Conservation (phyloP, 2,888 invertebrate species). For the Lysandra bellargus region DNA sequence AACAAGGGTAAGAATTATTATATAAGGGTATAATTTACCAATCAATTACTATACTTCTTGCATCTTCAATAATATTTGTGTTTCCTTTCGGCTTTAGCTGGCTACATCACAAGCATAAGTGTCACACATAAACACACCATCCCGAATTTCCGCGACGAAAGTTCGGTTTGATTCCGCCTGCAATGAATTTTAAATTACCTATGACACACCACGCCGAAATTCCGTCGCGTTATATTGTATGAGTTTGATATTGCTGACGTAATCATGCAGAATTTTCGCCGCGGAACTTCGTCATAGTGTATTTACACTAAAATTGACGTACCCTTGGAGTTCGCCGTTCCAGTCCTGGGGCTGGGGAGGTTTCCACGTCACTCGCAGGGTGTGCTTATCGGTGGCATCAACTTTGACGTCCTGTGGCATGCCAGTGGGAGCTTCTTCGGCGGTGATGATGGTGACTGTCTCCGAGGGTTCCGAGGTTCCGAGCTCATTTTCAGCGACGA, state of each 20-base stretch:
- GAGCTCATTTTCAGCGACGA: constrained; percentile 96
- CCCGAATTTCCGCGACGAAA: no score
- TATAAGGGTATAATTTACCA: not conserved
- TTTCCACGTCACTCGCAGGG: constrained; percentile 93
- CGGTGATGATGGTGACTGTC: constrained; percentile 95
- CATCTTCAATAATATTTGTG: not conserved
- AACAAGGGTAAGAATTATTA: not conserved
- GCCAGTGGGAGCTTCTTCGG: constrained; percentile 94
- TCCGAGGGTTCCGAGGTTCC: constrained; percentile 96
- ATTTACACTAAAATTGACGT: constrained; percentile 34
- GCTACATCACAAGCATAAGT: not conserved
- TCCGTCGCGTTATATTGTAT: no score
- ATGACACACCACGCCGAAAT: no score
- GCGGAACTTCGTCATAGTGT: no score
- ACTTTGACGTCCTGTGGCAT: constrained; percentile 92
- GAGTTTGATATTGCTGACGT: no score
- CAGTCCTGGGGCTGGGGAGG: constrained; percentile 93
- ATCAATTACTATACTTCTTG: not conserved
- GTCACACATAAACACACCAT: no score
- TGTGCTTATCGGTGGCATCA: constrained; percentile 93
- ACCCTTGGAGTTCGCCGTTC: constrained; percentile 92
- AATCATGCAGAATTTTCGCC: no score
- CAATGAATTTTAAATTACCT: no score
- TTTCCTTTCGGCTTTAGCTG: not conserved
- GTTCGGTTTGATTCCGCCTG: no score